A percentile compares a stretch with the other conserved stretches of the same genome.
Conservation (phyloP, 2,113 vertebrate genomes). For the Salvelinus namaycush region DNA sequence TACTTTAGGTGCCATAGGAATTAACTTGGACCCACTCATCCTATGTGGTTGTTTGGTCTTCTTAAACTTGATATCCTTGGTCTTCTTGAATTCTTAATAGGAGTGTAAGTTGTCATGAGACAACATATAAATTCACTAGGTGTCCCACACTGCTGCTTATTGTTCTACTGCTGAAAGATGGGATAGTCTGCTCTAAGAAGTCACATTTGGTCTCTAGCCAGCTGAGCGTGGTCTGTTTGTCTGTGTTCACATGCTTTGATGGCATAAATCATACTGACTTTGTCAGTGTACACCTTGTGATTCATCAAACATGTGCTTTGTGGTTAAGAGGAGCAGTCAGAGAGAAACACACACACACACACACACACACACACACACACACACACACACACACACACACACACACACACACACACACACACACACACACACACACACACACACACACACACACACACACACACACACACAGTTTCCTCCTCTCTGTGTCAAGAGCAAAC, state of each 20-base stretch:
- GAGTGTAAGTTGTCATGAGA: background rate
- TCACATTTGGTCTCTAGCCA: background rate
- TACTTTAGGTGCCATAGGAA: background rate
- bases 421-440: slow-evolving; percentile 14
- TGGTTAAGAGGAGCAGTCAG: slow-evolving; percentile 10
- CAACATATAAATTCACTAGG: background rate
- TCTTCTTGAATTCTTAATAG: no score
- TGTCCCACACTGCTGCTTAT: no score
- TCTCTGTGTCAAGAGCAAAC: background rate
- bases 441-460: no score
- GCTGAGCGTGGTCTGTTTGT: background rate
- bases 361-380: slow-evolving; percentile 5
- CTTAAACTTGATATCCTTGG: no score
- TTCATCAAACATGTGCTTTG: slow-evolving; percentile 31
- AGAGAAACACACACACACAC: slow-evolving; percentile 11
- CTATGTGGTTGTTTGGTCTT: background rate
- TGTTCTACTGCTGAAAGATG: slow-evolving; percentile 6
- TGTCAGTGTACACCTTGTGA: background rate
- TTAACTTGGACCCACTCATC: background rate
- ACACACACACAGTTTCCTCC: slow-evolving; percentile 4
- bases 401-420: background rate
- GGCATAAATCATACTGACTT: slow-evolving; percentile 16
- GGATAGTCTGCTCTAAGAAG: background rate
- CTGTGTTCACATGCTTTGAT: background rate
- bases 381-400: background rate